Conservation (phyloP, 1,140 invertebrate genomes). For the Scaptomyza hsui region DNA sequence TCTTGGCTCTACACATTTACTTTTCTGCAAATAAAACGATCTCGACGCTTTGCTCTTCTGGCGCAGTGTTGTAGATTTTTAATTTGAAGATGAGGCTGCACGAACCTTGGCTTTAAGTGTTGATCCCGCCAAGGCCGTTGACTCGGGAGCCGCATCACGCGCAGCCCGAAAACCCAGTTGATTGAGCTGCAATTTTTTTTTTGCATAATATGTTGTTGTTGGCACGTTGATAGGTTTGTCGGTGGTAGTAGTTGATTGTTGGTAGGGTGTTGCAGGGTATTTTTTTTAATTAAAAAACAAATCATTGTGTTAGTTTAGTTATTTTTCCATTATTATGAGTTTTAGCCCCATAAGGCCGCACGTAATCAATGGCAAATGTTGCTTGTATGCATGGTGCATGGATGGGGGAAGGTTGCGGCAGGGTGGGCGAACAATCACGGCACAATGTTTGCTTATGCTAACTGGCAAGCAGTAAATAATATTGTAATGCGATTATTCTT, state of each 20-base stretch:
- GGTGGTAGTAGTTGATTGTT: slow-evolving; percentile 29
- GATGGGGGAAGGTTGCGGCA: slow-evolving; percentile 9
- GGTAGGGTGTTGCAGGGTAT: slow-evolving; percentile 10
- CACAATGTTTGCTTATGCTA: slow-evolving; percentile 31
- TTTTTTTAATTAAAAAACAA: slow-evolving; percentile 45
- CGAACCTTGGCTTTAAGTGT: slow-evolving; percentile 66
- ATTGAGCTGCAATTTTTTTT: slow-evolving; percentile 70
- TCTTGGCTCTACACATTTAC: slow-evolving; percentile 23
- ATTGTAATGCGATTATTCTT: slow-evolving; percentile 34
- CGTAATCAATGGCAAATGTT: slow-evolving; percentile 58
- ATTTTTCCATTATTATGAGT: slow-evolving; percentile 33
- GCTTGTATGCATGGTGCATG: background rate
- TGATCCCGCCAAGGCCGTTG: slow-evolving; percentile 50
- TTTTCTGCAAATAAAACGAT: background rate
- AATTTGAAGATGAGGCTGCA: slow-evolving; percentile 22
- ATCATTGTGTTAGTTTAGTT: slow-evolving; percentile 62
- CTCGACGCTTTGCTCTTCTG: background rate
- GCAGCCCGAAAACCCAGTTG: slow-evolving; percentile 72
- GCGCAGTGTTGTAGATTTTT: background rate
- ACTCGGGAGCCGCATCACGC: slow-evolving; percentile 58
- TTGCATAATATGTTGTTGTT: slow-evolving; percentile 68
- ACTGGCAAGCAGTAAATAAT: slow-evolving; percentile 16
- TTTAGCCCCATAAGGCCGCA: slow-evolving; percentile 38
- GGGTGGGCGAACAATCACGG: slow-evolving; percentile 26
- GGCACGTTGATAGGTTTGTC: slow-evolving; percentile 39